These are phyloP conservation scores for Grantiella picta DNA, from an alignment of 2,113 vertebrate genomes.

Conservation along the genomic window DNA sequence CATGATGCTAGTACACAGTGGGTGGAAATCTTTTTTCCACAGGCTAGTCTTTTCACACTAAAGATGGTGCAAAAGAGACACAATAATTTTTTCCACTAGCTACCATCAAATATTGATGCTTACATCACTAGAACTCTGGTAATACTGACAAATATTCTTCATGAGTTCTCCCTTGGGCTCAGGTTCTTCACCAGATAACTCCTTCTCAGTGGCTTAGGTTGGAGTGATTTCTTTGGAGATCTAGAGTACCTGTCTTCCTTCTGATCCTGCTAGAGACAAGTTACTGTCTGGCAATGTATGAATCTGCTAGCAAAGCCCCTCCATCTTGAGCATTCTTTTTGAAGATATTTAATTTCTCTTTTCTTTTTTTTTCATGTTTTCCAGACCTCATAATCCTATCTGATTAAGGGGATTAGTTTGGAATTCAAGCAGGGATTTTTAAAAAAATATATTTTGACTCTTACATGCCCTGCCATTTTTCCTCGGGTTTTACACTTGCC, in stretches of 20 bases:
- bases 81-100: background rate
- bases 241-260: background rate
- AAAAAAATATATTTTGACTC: background rate
- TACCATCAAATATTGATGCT: background rate
- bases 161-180: background rate
- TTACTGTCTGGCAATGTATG: background rate
- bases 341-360: background rate
- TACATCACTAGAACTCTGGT: background rate
- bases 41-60: background rate
- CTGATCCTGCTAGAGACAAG: background rate
- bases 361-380: background rate
- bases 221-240: background rate
- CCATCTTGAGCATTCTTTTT: background rate
- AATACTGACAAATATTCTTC: background rate
- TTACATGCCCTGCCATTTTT: background rate
- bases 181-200: background rate
- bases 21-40: background rate
- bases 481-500: background rate
- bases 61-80: background rate
- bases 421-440: background rate
- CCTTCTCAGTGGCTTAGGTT: background rate
- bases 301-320: background rate
- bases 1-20: rapidly evolving
- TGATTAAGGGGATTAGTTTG: background rate
- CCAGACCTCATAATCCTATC: background rate